These are phyloP conservation scores for Podargus strigoides DNA, from an alignment of 2,797 vertebrate genomes.

Conservation along the genomic window DNA sequence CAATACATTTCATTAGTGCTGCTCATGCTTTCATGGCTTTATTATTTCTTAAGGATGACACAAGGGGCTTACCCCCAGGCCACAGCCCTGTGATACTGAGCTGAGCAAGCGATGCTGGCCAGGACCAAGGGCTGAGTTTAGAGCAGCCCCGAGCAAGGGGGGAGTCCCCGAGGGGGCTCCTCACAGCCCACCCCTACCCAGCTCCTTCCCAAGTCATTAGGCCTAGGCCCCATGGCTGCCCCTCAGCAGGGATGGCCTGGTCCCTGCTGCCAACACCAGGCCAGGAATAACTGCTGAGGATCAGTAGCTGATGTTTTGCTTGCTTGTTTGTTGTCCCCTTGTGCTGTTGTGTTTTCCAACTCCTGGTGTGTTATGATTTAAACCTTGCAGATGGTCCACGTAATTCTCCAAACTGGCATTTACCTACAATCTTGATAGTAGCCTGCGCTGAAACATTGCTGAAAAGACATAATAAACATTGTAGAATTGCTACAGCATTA, in stretches of 20 bases:
- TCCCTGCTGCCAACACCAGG: background rate
- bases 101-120: fast-evolving
- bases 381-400: background rate
- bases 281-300: background rate
- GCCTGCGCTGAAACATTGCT: background rate
- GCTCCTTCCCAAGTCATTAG: background rate
- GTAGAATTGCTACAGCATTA: background rate
- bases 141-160: background rate
- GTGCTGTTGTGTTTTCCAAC: background rate
- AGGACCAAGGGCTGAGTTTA: background rate
- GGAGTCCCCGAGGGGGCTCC: fast-evolving
- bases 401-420: background rate
- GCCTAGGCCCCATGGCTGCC: too few species aligned
- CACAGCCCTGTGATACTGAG: background rate
- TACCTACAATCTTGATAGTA: background rate
- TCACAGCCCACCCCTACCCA: fast-evolving
- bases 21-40: background rate
- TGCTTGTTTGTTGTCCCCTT: background rate
- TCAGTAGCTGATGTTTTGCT: background rate
- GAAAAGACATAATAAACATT: background rate
- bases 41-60: background rate
- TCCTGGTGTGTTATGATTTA: background rate
- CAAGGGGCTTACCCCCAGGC: fast-evolving
- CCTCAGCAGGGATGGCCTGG: fast-evolving
- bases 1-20: background rate